These are phyloP conservation scores for Hyperopisus bebe DNA, from an alignment of 2,113 vertebrate genomes.

Conservation along the genomic window DNA sequence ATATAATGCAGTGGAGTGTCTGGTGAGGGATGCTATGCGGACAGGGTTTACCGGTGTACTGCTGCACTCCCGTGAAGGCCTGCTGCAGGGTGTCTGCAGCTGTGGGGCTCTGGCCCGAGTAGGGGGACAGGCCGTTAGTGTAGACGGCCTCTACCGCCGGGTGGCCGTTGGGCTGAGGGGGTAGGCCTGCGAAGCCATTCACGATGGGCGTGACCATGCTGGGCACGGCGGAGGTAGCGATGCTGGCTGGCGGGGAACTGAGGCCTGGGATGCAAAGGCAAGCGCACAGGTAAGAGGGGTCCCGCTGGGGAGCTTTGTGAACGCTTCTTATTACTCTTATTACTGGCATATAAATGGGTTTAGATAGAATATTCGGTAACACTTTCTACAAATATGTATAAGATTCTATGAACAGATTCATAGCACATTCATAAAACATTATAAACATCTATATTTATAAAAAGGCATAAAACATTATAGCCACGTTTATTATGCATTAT, in stretches of 20 bases:
- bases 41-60: slow-evolving; percentile 68
- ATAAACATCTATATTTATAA: not conserved
- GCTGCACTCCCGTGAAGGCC: slow-evolving; percentile 76
- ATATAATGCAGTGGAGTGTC: not conserved
- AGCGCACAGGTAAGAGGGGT: not conserved
- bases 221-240: slow-evolving; percentile 66
- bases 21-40: not conserved
- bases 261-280: slow-evolving; percentile 55
- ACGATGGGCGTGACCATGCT: slow-evolving; percentile 72
- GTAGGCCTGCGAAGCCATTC: slow-evolving; percentile 71
- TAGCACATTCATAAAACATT: not conserved
- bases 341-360: not conserved
- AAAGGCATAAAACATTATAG: not conserved
- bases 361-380: not conserved
- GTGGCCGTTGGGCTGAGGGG: slow-evolving; percentile 70
- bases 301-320: not conserved
- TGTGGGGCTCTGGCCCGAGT: slow-evolving; percentile 77
- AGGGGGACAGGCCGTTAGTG: slow-evolving; percentile 71
- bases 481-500: not conserved
- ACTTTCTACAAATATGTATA: not conserved
- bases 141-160: slow-evolving; percentile 74
- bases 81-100: slow-evolving; percentile 76
- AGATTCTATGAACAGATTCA: not conserved
- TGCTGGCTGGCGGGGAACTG: slow-evolving; percentile 68
- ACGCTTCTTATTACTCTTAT: not conserved